These are phyloP conservation scores for Heterotis niloticus DNA, from an alignment of 2,113 vertebrate genomes.

Conservation along the genomic window DNA sequence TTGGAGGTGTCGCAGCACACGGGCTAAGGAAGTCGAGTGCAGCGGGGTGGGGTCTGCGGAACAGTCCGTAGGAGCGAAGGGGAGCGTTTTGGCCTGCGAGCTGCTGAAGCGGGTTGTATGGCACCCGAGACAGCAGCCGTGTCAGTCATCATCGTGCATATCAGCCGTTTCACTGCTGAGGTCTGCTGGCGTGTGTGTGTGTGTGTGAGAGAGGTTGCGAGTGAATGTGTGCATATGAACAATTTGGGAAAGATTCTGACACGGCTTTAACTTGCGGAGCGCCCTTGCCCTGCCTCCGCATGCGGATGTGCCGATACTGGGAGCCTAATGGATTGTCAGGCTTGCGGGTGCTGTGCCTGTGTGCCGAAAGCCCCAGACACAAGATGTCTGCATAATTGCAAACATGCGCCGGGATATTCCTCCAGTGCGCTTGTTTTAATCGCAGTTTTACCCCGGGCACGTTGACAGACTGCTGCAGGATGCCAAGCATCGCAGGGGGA, in stretches of 20 bases:
- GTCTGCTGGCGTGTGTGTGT: not conserved
- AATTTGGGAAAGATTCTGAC: not conserved
- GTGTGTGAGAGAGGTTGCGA: not conserved
- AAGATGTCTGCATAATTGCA: conserved; percentile 23
- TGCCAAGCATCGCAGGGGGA: not conserved
- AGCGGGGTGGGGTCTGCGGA: too few relatives aligned
- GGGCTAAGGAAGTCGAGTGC: not conserved
- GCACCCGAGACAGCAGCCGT: not conserved
- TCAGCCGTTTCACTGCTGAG: not conserved
- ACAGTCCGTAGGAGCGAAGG: not conserved
- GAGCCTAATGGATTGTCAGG: conserved; percentile 10
- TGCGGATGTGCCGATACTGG: not conserved
- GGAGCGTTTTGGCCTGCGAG: not conserved
- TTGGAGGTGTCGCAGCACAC: conserved; percentile 26
- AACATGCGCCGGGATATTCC: conserved; percentile 11
- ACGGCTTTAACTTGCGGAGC: not conserved
- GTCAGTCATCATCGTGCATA: conserved; percentile 7
- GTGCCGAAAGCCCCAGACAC: not conserved
- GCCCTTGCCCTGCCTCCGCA: not conserved
- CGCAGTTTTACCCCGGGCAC: conserved; percentile 10
- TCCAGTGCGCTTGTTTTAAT: conserved; percentile 18
- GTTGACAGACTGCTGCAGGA: conserved; percentile 23
- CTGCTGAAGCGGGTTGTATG: conserved; percentile 3
- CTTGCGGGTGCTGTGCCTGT: not conserved
- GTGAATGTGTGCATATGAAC: too few relatives aligned